These are phyloP conservation scores for Nesospiza acunhae DNA, from an alignment of 2,113 vertebrate genomes.

Conservation along the genomic window DNA sequence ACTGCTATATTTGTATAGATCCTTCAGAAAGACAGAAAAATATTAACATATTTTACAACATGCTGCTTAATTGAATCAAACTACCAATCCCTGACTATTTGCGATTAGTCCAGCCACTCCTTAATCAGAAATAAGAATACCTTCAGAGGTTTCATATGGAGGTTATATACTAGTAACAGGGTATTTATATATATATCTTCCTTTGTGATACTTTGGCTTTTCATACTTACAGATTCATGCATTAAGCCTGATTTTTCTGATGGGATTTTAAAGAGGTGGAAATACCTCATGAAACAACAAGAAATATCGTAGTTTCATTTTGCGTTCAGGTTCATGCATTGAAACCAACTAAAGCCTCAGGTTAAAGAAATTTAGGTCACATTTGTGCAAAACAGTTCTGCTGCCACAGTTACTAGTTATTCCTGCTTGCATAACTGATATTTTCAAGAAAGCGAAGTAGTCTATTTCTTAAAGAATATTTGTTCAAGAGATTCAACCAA, in stretches of 20 bases:
- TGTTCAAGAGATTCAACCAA: neutral
- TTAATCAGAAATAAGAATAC: neutral
- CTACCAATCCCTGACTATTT: neutral
- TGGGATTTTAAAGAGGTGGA: neutral
- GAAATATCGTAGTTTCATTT: neutral
- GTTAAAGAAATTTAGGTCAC: slow-evolving; percentile 55
- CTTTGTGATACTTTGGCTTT: neutral
- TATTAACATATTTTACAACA: neutral
- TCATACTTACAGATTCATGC: neutral
- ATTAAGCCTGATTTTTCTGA: neutral
- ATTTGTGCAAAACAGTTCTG: slow-evolving; percentile 21
- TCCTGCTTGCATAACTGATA: slow-evolving; percentile 16
- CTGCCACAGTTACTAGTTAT: neutral
- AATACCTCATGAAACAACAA: neutral
- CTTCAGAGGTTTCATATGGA: neutral
- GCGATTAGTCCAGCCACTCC: neutral
- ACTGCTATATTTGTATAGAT: neutral
- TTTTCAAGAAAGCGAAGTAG: slow-evolving; percentile 16
- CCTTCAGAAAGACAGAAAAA: neutral
- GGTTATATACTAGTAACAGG: neutral
- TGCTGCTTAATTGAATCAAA: neutral
- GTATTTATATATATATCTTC: neutral
- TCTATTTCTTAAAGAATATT: neutral
- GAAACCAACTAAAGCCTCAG: slow-evolving; percentile 7
- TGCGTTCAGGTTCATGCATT: neutral